A percentile compares a stretch with the other conserved stretches of the same genome.
Evolutionary conservation across 2,888 invertebrate species (phyloP).

Genomic region (Nymphalis c-album): DNA sequence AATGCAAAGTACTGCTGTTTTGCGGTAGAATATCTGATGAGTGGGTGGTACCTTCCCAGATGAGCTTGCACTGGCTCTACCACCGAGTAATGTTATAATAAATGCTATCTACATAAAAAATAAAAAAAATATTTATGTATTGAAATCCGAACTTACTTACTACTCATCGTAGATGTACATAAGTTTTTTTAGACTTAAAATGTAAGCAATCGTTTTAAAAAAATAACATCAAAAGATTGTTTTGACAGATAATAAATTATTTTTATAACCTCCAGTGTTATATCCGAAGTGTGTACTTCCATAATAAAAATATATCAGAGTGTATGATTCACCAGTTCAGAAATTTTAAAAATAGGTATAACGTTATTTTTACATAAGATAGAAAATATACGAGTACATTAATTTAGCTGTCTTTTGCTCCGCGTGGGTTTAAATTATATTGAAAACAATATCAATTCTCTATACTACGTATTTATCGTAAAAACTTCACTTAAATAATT

Average conservation of each 20-base stretch:
- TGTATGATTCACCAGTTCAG: slow-evolving; percentile 24
- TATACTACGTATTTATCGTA: too few relatives aligned
- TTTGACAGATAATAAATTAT: slow-evolving; percentile 7
- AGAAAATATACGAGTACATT: slow-evolving; percentile 22
- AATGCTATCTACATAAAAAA: too few relatives aligned
- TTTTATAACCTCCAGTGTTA: slow-evolving; percentile 2
- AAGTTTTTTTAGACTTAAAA: too few relatives aligned
- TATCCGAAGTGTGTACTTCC: slow-evolving; percentile 2
- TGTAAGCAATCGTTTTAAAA: neutral
- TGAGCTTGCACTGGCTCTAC: too few relatives aligned
- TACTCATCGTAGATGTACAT: too few relatives aligned
- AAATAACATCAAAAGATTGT: neutral
- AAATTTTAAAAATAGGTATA: slow-evolving; percentile 22
- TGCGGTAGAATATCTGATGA: too few relatives aligned
- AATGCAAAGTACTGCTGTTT: too few relatives aligned
- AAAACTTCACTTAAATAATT: too few relatives aligned
- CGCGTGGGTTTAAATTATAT: slow-evolving; percentile 20
- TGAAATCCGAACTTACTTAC: too few relatives aligned
- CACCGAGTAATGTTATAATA: too few relatives aligned
- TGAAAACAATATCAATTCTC: slow-evolving; percentile 20
- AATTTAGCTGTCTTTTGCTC: slow-evolving; percentile 21
- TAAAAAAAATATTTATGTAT: too few relatives aligned
- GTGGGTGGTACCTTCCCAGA: too few relatives aligned
- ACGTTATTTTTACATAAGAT: slow-evolving; percentile 22
- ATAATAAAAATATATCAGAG: slow-evolving; percentile 27